Conservation (phyloP, 2,888 invertebrate genomes). For the Prostheceraeus crozeri region DNA sequence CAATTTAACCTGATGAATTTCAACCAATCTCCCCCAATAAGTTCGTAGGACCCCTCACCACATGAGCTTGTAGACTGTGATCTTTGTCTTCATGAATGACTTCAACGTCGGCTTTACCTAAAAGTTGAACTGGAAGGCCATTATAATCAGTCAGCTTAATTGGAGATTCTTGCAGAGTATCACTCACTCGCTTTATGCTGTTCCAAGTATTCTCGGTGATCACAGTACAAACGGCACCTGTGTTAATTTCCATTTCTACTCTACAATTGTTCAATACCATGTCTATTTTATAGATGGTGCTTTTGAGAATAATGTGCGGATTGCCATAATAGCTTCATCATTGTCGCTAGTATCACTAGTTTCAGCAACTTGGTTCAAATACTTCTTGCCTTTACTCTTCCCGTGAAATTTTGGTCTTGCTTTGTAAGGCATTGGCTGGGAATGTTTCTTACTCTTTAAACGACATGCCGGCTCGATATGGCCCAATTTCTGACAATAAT, state of each 20-base stretch:
- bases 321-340: too few species aligned
- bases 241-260: slow-evolving; percentile 12
- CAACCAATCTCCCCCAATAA: slow-evolving; percentile 20
- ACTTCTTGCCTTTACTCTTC: too few species aligned
- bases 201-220: slow-evolving; percentile 16
- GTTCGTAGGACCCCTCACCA: slow-evolving; percentile 8
- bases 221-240: slow-evolving; percentile 1
- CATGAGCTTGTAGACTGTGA: not conserved
- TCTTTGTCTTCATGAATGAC: not conserved
- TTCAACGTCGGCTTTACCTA: not conserved
- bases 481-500: too few species aligned
- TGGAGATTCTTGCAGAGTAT: not conserved
- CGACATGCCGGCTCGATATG: too few species aligned
- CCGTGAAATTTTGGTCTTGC: too few species aligned
- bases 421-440: too few species aligned
- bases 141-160: slow-evolving; percentile 3
- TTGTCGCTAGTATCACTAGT: too few species aligned
- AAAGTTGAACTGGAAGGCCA: not conserved
- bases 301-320: too few species aligned
- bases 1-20: slow-evolving; percentile 17
- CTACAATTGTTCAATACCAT: not conserved
- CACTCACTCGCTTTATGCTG: not conserved
- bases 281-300: too few species aligned
- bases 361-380: too few species aligned
- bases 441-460: too few species aligned